Percentiles rank a stretch among this genome's conserved stretches.
Evolutionary conservation across 2,888 invertebrate genomes (phyloP).

Genomic region (Octonoba sinensis): DNA sequence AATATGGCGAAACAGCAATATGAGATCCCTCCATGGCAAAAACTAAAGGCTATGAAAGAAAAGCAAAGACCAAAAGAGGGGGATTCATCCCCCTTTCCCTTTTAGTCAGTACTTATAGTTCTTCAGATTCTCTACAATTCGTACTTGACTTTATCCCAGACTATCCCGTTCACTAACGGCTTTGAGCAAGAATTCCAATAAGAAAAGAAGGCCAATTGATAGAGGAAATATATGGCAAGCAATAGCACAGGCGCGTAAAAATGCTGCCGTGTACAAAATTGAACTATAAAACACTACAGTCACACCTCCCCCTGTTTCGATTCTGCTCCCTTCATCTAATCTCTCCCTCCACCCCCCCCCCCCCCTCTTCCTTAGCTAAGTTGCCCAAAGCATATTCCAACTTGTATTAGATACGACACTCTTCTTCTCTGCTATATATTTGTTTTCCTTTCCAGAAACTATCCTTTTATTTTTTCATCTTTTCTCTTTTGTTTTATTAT

Average conservation of each 20-base stretch:
- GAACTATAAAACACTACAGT: constrained; percentile 63
- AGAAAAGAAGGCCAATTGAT: constrained; percentile 59
- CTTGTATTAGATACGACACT: constrained; percentile 53
- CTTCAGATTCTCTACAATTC: constrained; percentile 48
- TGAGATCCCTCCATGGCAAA: constrained; percentile 21
- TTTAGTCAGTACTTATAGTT: constrained; percentile 6
- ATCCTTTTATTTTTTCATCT: not conserved
- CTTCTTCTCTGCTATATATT: not conserved
- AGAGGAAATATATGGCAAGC: constrained; percentile 59
- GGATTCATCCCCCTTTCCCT: not conserved
- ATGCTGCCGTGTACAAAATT: constrained; percentile 60
- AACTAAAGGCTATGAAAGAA: constrained; percentile 21
- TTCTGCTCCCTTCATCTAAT: constrained; percentile 9
- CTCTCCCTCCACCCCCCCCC: constrained; percentile 1
- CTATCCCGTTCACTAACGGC: constrained; percentile 47
- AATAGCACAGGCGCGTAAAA: constrained; percentile 58
- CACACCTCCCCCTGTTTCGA: constrained; percentile 28
- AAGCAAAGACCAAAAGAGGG: constrained; percentile 30
- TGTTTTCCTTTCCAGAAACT: too few species aligned
- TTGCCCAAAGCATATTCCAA: constrained; percentile 37
- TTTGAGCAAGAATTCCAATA: constrained; percentile 60
- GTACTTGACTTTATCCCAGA: constrained; percentile 54
- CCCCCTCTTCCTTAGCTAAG: constrained; percentile 8
- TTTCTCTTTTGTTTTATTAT: not conserved
- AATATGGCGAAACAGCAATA: constrained; percentile 18